Evolutionary conservation across 2,888 invertebrate genomes (phyloP).

Genomic region (Acrocera orbiculus): DNA sequence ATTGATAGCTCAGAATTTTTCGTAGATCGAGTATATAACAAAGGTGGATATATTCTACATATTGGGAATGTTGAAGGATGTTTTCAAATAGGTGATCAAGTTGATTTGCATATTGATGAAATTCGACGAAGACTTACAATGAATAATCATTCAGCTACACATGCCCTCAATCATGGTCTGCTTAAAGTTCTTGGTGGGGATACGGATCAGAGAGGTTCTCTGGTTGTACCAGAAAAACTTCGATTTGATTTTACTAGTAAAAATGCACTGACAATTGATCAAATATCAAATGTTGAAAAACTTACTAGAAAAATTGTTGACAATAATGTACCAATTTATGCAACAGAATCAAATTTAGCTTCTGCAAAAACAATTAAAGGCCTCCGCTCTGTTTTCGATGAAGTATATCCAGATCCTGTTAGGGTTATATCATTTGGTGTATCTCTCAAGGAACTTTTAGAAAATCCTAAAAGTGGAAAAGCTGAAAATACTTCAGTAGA

Average conservation of each 20-base stretch:
- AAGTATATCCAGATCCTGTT: constrained; percentile 95
- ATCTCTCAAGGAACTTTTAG: constrained; percentile 73
- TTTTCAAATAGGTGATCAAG: constrained; percentile 67
- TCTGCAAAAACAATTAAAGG: constrained; percentile 84
- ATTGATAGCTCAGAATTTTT: constrained; percentile 75
- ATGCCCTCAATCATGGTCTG: constrained; percentile 87
- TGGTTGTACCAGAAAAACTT: constrained; percentile 91
- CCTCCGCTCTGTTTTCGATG: constrained; percentile 93
- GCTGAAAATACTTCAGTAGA: constrained; percentile 85
- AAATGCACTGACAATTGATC: constrained; percentile 71
- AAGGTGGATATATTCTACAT: constrained; percentile 91
- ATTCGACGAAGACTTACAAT: constrained; percentile 78
- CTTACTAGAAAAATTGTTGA: constrained; percentile 58
- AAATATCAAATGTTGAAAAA: constrained; percentile 75
- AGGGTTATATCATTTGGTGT: constrained; percentile 86
- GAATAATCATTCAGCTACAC: constrained; percentile 98
- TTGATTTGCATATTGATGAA: constrained; percentile 66
- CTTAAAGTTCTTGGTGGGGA: constrained; percentile 77
- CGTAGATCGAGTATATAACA: constrained; percentile 83
- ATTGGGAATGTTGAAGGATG: constrained; percentile 76
- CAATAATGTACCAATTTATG: constrained; percentile 64
- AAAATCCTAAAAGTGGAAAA: constrained; percentile 62
- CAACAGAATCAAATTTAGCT: constrained; percentile 66
- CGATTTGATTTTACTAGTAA: constrained; percentile 96
- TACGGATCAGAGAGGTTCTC: constrained; percentile 88